These are phyloP conservation scores for Rissa tridactyla DNA, from an alignment of 2,113 vertebrate species.

Conservation along the genomic window DNA sequence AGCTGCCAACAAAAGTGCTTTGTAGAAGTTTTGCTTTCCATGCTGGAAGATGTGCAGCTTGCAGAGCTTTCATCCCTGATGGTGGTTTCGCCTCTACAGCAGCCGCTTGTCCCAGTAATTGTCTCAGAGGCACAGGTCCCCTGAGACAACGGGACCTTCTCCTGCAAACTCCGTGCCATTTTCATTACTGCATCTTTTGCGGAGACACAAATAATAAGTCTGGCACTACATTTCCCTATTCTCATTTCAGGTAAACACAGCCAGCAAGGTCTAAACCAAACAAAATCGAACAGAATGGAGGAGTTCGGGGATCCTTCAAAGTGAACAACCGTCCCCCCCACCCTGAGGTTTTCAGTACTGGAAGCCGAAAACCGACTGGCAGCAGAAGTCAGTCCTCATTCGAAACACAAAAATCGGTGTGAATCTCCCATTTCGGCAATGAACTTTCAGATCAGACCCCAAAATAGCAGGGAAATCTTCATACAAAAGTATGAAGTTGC, in stretches of 20 bases:
- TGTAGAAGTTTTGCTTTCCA: background rate
- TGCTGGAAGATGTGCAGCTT: background rate
- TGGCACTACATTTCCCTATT: background rate
- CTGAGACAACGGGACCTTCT: accelerated
- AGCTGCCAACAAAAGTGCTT: background rate
- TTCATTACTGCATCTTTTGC: background rate
- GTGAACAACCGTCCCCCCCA: background rate
- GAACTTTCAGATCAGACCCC: background rate
- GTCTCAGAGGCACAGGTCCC: background rate
- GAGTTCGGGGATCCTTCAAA: background rate
- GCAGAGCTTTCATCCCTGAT: background rate
- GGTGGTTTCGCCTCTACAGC: background rate
- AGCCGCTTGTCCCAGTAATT: background rate
- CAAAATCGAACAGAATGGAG: background rate
- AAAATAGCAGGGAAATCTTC: background rate
- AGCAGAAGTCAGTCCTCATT: background rate
- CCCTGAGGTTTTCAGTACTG: background rate
- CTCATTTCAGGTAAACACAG: background rate
- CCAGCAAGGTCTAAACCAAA: background rate
- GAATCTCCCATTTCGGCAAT: background rate
- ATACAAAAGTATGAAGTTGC: background rate
- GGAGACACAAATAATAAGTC: background rate
- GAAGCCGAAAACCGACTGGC: background rate
- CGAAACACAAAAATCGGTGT: background rate
- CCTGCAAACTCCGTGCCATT: accelerated